Evolutionary conservation across 1,140 invertebrate genomes (phyloP), one percentile per base, ranked within the genome.

Genomic region (Dendroctonus valens): DNA sequence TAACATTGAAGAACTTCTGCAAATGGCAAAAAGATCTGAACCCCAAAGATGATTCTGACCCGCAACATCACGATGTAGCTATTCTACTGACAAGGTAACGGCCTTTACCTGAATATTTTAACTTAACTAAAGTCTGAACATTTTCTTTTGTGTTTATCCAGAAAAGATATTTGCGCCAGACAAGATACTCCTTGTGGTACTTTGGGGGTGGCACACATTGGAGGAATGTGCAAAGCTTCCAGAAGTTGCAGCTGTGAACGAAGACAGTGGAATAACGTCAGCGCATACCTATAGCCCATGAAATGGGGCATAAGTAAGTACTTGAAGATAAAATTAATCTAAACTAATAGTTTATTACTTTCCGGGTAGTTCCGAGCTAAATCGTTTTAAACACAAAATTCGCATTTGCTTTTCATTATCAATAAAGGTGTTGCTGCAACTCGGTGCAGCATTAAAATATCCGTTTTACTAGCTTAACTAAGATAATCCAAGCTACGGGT

Each of bases 241-340:
- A 85, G 89, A 46, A 93, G 90, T 71, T 96, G 93, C 80, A 94
- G 90, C n/a, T 71, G 90, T 96, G 71, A 94, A 94, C 75, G 91
- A 95, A 79, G 93, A 96, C 82, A 94, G 93, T 77, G 93, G 93
- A 42, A 89, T 96, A 59, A 90, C 90, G 72, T 82, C 95, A 59
- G 92, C 93, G 6, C 93, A 93, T 78, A 96, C 93, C n/a, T n/a
- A 91, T 96, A 70, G 91, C 93, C 11, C 93, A 96, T 76, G 93
- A 96, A 80, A 81, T 96, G 71, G 93, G 93, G 57, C 93, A 96
- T 82, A 95, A 95, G 93, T 96, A 80, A 87, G 90, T 82, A 5
- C 7, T 55, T 40, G 26, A 1, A 26, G 26, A 26, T 26, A 26
- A 26, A 2, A 2, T 3, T 26, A 26, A 26, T 26, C 26, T 26